Base-by-base conservation (phyloP, 2,888 invertebrate genomes). In the Nymphalis c-album region DNA sequence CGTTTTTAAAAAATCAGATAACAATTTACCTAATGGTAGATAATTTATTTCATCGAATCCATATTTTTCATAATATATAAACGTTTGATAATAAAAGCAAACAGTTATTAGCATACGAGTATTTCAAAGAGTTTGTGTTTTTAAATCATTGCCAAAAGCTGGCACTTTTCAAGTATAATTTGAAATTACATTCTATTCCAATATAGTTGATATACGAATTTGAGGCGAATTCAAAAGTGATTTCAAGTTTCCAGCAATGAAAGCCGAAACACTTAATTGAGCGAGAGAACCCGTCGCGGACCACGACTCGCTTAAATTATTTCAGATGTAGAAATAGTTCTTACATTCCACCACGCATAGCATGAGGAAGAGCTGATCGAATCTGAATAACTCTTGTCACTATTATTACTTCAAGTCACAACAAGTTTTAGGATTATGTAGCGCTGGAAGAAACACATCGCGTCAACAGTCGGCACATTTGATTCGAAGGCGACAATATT, bases 231-330 rank as follows among this genome's bases (percentile, higher is more conserved):
- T 83, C 80, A 80, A 79, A 82, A 82, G 77, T 79, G 78, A 80
- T 82, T 81, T 82, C 77, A 82, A 84, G 83, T 83, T 85, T 80
- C 80, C 78, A 78, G 76, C 78, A 82, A 81, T 85, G 82, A 83
- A 84, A 86, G 78, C 79, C 78, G 80, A 86, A 86, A 85, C 81
- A 85, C 80, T 82, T 85, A 85, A 87, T 86, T 86, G 83, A 85
- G 83, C 78, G 76, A 77, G 74, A 80, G 58, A 77, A 76, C 71
- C 72, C 73, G 73, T 75, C 69, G 72, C 65, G 76, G 78, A 76
- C 78, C 75, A 74, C 78, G 76, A 40, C 51, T 67, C 67, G 77
- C 79, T 81, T 78, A 75, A 81, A 84, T 84, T 79, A 85, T 85
- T 84, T 79, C 48, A 60, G 79, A 82, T 75, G 77, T 74, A 78